Conservation (phyloP, 2,888 invertebrate genomes). For the Sicus ferrugineus region DNA sequence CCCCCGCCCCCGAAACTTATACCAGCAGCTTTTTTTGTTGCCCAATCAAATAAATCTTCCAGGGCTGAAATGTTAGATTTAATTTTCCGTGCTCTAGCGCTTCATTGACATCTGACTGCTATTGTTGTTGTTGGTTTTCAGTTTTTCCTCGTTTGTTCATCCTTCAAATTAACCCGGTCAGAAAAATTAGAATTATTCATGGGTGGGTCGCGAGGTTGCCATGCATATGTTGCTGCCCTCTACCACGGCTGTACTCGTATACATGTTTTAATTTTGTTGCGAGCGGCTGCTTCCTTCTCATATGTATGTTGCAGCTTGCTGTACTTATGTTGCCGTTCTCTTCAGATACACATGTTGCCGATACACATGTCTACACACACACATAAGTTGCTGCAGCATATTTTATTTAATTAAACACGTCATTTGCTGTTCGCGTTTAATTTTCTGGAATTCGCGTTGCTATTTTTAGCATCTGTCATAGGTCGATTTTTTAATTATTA, state of each 20-base stretch:
- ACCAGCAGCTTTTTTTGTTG: background rate
- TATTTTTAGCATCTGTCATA: constrained; percentile 33
- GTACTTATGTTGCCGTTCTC: background rate
- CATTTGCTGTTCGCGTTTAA: constrained; percentile 8
- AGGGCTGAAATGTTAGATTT: background rate
- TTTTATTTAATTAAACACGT: constrained; percentile 22
- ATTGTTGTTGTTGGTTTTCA: background rate
- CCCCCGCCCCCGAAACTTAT: background rate
- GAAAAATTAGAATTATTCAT: constrained; percentile 27
- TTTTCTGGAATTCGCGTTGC: constrained; percentile 25
- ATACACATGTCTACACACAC: too few species aligned
- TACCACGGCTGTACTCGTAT: background rate
- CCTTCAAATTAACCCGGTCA: constrained; percentile 16
- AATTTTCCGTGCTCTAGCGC: background rate
- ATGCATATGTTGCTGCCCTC: background rate
- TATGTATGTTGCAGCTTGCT: too few species aligned
- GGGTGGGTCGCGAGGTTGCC: constrained; percentile 21
- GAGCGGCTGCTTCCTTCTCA: too few species aligned
- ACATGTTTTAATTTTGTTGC: too few species aligned
- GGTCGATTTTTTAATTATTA: constrained; percentile 24
- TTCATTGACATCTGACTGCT: background rate
- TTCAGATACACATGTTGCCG: too few species aligned
- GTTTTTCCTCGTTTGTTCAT: background rate
- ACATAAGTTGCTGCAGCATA: constrained; percentile 3
- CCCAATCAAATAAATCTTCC: background rate